phyloP scores from a whole-genome alignment of 2,113 vertebrate genomes.

The Oncorhynchus tshawytscha region DNA sequence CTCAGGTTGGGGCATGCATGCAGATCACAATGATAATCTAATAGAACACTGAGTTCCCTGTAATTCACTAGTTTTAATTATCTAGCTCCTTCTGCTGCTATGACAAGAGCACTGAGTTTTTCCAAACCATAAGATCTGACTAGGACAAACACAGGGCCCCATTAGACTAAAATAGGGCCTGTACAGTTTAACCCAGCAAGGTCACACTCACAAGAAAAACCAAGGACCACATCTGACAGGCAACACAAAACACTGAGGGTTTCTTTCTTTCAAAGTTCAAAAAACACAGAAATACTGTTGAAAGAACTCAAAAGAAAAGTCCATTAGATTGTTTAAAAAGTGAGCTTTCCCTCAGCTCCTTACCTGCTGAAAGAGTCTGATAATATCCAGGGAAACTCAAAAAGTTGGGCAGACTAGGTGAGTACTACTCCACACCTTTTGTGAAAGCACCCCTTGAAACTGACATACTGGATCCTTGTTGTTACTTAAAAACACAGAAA shows the following conservation, averaged over 20 bases:
- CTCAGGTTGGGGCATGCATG: constrained; percentile 56
- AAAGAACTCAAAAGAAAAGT: neutral
- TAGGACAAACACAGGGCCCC: too few relatives aligned
- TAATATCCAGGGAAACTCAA: neutral
- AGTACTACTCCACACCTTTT: neutral
- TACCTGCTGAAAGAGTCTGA: neutral
- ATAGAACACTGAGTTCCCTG: neutral
- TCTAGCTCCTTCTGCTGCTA: neutral
- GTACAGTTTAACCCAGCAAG: too few relatives aligned
- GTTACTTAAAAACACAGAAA: constrained; percentile 32
- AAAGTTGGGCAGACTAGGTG: neutral
- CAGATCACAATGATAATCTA: constrained; percentile 41
- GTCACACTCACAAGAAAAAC: too few relatives aligned
- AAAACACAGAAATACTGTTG: neutral
- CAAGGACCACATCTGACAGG: too few relatives aligned
- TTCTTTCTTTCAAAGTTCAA: neutral
- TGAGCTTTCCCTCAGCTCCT: neutral
- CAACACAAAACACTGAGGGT: too few relatives aligned
- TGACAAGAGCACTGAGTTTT: neutral
- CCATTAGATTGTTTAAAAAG: neutral
- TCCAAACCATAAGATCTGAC: too few relatives aligned
- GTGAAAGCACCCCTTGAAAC: constrained; percentile 32
- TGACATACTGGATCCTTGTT: constrained; percentile 36
- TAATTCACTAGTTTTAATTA: neutral
- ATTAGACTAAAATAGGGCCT: too few relatives aligned